phyloP scores from a whole-genome alignment of 2,113 vertebrate genomes.

The Perca flavescens region DNA sequence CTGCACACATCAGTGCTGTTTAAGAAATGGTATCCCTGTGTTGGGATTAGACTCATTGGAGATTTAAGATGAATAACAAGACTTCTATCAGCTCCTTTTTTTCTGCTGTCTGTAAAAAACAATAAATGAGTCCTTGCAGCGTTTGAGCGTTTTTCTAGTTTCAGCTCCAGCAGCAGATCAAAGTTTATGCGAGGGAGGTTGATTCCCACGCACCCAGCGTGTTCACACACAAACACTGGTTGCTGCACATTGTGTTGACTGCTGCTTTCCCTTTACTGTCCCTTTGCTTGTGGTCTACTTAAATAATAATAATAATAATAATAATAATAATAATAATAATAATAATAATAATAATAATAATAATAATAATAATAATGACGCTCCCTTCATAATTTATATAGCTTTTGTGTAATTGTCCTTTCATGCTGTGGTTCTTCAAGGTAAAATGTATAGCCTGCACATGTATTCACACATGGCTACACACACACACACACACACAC shows the following conservation, averaged over 20 bases:
- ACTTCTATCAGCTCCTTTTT: neutral
- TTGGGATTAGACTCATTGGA: conserved; percentile 18
- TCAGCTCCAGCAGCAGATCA: conserved; percentile 64
- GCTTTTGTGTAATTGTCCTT: neutral
- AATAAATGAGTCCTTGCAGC: conserved; percentile 17
- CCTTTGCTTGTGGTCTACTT: neutral
- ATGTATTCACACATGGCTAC: neutral
- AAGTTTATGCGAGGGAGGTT: conserved; percentile 71
- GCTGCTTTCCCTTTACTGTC: neutral
- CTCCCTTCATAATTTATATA: conserved; percentile 14
- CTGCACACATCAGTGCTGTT: conserved; percentile 8
- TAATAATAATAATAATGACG: neutral
- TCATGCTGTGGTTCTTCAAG: neutral
- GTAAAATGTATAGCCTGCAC: conserved; percentile 1
- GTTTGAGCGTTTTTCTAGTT: conserved; percentile 25
- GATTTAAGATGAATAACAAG: conserved; percentile 14
- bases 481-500: neutral
- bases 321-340: conserved; percentile 3
- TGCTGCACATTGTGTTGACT: conserved; percentile 9
- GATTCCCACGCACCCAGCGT: conserved; percentile 60
- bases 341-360: conserved; percentile 2
- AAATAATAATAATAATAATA: conserved; percentile 9
- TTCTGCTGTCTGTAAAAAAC: conserved; percentile 7
- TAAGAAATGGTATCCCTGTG: conserved; percentile 9
- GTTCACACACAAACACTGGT: conserved; percentile 28